phyloP scores from a whole-genome alignment of 1,140 invertebrate species.

The Diploscapter pachys region DNA sequence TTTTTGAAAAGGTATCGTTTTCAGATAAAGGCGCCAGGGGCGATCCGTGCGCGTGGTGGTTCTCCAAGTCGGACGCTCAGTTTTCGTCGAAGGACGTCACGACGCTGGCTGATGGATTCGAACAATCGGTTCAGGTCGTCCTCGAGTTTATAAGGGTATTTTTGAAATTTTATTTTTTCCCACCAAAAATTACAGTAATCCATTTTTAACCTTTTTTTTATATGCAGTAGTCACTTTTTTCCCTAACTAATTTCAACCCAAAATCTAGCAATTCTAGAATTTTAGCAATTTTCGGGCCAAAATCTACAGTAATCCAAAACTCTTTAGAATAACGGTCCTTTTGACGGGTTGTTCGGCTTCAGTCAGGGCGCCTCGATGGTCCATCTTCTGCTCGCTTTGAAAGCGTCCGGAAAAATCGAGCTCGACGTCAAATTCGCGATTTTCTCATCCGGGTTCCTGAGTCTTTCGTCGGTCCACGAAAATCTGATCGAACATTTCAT shows the following conservation, averaged over 20 bases:
- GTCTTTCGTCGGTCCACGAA: conserved; percentile 16
- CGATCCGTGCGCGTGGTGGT: conserved; percentile 26
- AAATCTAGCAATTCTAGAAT: too few species aligned
- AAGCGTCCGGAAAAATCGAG: conserved; percentile 6
- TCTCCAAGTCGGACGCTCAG: conserved; percentile 22
- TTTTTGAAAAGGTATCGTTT: not conserved
- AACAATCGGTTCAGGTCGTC: conserved; percentile 13
- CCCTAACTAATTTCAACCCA: too few species aligned
- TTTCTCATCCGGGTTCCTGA: conserved; percentile 30
- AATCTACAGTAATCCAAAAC: too few species aligned
- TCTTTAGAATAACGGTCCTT: conserved; percentile 18
- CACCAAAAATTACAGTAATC: too few species aligned
- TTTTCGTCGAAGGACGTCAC: conserved; percentile 17
- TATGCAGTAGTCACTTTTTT: too few species aligned
- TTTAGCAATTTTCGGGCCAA: too few species aligned
- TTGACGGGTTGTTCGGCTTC: conserved; percentile 27
- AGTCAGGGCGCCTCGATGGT: conserved; percentile 34
- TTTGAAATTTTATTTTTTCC: too few species aligned
- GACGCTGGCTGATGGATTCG: conserved; percentile 16
- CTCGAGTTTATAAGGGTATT: conserved; percentile 5
- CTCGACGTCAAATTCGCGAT: conserved; percentile 21
- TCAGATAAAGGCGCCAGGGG: conserved; percentile 13
- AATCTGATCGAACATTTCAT: conserved; percentile 1
- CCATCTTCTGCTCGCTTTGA: conserved; percentile 27
- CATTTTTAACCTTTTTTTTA: too few species aligned